phyloP scores from a whole-genome alignment of 2,888 invertebrate genomes.

The Chironomus riparius region DNA sequence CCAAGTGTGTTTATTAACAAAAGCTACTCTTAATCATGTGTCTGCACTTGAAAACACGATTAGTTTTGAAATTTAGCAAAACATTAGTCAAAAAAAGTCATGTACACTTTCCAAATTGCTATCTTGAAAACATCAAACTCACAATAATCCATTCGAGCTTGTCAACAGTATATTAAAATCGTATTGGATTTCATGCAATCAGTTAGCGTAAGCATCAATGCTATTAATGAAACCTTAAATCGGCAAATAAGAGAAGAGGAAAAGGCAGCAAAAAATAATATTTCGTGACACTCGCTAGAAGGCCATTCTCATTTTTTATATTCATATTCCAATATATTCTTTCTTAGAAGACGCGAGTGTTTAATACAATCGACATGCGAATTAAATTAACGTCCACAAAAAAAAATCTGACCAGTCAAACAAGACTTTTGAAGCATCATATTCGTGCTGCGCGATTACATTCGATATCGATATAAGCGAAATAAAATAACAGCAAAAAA shows the following conservation, averaged over 20 bases:
- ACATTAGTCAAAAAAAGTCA: too few relatives aligned
- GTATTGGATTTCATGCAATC: too few relatives aligned
- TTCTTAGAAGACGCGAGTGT: neutral
- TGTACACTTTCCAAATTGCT: too few relatives aligned
- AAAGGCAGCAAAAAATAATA: neutral
- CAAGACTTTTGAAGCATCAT: neutral
- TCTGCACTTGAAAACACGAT: too few relatives aligned
- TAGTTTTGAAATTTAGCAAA: too few relatives aligned
- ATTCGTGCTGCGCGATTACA: neutral
- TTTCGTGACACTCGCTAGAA: slow-evolving; percentile 1
- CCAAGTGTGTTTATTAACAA: too few relatives aligned
- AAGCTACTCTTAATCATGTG: too few relatives aligned
- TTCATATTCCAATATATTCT: neutral
- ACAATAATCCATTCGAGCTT: too few relatives aligned
- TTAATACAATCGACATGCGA: neutral
- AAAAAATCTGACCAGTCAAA: neutral
- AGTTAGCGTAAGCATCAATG: neutral
- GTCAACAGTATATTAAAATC: too few relatives aligned
- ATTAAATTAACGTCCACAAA: slow-evolving; percentile 1
- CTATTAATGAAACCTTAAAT: neutral
- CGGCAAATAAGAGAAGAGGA: neutral
- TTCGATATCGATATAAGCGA: neutral
- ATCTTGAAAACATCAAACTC: too few relatives aligned
- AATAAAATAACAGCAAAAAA: neutral
- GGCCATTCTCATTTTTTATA: neutral